Conservation (phyloP, 2,113 vertebrate species). For the Sylvia atricapilla region DNA sequence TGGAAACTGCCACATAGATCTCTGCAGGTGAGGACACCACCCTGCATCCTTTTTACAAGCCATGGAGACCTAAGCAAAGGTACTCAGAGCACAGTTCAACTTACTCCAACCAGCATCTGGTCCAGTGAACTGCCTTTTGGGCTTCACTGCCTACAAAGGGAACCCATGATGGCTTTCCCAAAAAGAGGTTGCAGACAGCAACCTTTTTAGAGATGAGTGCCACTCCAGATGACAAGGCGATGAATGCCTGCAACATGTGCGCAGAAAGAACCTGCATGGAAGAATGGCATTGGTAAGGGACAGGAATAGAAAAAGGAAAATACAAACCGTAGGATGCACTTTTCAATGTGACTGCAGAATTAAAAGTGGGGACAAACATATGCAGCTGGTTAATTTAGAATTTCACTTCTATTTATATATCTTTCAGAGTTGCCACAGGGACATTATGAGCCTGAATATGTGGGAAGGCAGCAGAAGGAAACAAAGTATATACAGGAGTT, state of each 20-base stretch:
- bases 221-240: background rate
- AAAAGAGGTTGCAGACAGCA: background rate
- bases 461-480: background rate
- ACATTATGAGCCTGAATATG: background rate
- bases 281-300: background rate
- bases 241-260: background rate
- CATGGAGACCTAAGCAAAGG: background rate
- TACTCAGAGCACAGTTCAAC: background rate
- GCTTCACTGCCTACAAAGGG: background rate
- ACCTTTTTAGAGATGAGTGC: background rate
- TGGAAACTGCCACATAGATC: background rate
- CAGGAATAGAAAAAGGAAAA: background rate
- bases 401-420: conserved; percentile 11
- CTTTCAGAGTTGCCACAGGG: background rate
- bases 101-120: background rate
- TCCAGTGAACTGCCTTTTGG: background rate
- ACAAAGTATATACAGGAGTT: background rate
- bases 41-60: background rate
- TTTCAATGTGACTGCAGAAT: background rate
- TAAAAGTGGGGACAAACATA: background rate
- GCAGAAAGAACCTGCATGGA: background rate
- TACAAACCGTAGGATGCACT: background rate
- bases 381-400: background rate
- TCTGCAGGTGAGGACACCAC: background rate
- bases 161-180: background rate